Base-by-base conservation (phyloP, 2,113 vertebrate genomes). In the Tricholaema leucomelas region DNA sequence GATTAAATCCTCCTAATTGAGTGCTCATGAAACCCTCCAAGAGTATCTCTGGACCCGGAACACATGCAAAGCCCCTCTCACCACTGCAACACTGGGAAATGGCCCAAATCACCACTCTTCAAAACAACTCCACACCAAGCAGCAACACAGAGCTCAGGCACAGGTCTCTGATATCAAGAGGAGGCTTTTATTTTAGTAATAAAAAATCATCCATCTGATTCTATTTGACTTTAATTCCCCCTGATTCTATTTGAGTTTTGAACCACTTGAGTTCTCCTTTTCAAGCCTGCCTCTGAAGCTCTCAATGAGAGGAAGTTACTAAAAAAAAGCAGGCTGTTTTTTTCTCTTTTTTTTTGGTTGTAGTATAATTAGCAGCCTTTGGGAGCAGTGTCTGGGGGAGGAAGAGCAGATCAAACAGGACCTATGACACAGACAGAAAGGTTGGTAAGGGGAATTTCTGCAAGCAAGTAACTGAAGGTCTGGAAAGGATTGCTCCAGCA, bases 1-100 rank as follows among this genome's bases (percentile, higher is more conserved):
- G 67, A 59, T 72, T 48, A 95, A 96, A 94, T 82, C 67, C 65
- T 59, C 50, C 30, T 85, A 52, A 58, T 27, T 10, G 25, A 95
- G 48, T 36, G 90, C 87, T 87, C 79, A 33, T 15, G 11, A 96
- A 96, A 78, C 55, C 44, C 80, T 65, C 44, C 36, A 61, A 87
- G 52, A 66, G 16, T 15, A 69, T 33, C 33, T 70, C 36, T 28
- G 85, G 72, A 27, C 12, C 27, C 50, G 30, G 58, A 73, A 27
- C 40, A 33, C 0, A 2, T 23, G 36, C 24, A 52, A 78, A 25
- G 0, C 2, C 5, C 15, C 17, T 55, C n/a, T 56, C 44, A 16
- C 23, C 1, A 0, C 28, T 14, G 30, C 33, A 55, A n/a, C 33
- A 50, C 44, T 1, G 4, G 25, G 60, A 59, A 73, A 56, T 31